phyloP scores from a whole-genome alignment of 2,888 invertebrate genomes.

The Leptopilina syphax region DNA sequence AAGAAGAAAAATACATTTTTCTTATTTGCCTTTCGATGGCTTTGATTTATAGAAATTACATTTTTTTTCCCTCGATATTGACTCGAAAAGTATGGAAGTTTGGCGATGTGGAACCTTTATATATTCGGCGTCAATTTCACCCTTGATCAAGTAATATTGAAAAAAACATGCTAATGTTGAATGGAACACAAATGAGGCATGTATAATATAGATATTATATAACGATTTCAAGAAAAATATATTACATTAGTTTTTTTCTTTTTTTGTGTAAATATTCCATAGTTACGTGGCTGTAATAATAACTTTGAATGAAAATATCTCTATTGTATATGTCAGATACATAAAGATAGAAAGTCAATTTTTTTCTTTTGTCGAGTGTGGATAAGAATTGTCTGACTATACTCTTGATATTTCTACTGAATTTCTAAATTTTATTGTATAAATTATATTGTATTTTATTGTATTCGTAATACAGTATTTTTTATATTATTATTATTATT shows the following conservation, averaged over 20 bases:
- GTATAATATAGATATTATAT: not conserved
- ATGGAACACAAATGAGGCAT: not conserved
- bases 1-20: not conserved
- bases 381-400: too few species aligned
- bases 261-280: not conserved
- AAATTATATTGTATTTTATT: too few species aligned
- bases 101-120: not conserved
- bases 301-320: too few species aligned
- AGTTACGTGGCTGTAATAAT: not conserved
- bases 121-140: not conserved
- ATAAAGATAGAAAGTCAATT: too few species aligned
- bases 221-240: not conserved
- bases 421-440: too few species aligned
- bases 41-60: not conserved
- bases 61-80: not conserved
- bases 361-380: too few species aligned
- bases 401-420: too few species aligned
- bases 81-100: not conserved
- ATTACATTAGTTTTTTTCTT: not conserved
- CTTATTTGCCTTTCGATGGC: not conserved
- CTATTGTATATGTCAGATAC: too few species aligned
- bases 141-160: not conserved
- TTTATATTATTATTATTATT: too few species aligned
- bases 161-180: slow-evolving; percentile 7
- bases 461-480: too few species aligned